Conservation (phyloP, 2,113 vertebrate genomes). For the Colinus virginianus region DNA sequence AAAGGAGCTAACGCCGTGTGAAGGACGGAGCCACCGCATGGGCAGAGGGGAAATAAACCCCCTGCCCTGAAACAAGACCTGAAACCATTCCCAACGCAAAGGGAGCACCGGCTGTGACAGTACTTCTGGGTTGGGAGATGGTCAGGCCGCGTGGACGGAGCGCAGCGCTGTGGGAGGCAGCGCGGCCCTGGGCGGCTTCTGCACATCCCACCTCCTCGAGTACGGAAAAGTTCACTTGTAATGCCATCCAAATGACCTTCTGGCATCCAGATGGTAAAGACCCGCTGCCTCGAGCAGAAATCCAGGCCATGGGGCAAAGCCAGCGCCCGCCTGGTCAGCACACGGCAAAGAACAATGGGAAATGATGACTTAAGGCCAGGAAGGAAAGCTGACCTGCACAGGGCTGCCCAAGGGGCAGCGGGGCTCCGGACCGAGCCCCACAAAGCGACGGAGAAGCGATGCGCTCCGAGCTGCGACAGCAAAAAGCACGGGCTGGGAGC, state of each 20-base stretch:
- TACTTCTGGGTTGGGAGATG: background rate
- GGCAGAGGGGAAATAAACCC: background rate
- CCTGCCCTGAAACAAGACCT: background rate
- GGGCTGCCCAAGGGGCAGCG: background rate
- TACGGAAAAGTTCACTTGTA: conserved; percentile 14
- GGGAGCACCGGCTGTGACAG: background rate
- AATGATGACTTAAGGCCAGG: background rate
- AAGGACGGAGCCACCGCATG: background rate
- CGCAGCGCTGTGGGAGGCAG: background rate
- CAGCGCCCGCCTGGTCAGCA: accelerated
- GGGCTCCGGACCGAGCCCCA: background rate
- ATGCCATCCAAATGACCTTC: background rate
- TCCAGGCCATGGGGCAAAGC: background rate
- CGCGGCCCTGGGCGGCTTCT: background rate
- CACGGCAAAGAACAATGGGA: background rate
- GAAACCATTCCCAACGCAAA: background rate
- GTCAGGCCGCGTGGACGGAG: background rate
- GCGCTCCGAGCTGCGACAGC: background rate
- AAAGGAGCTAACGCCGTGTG: background rate
- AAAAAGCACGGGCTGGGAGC: accelerated
- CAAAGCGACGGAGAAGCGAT: no score
- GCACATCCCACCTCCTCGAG: conserved; percentile 50
- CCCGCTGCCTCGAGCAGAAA: background rate
- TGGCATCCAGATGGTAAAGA: background rate
- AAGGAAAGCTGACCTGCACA: background rate